Conservation (phyloP, 2,113 vertebrate species). For the Tragelaphus scriptus region DNA sequence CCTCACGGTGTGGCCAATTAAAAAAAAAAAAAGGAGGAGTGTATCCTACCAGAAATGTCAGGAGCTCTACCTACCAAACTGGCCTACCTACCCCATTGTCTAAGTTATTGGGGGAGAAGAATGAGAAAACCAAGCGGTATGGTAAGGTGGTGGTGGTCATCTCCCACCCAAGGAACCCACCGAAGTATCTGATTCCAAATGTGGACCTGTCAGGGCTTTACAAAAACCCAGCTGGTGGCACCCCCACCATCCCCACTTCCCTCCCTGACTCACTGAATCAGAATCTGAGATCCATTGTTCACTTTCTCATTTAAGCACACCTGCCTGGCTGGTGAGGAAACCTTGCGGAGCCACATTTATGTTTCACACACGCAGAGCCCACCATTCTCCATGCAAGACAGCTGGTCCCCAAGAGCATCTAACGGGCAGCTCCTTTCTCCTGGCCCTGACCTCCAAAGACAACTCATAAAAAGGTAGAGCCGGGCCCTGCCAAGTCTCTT, state of each 20-base stretch:
- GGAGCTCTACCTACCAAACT: background rate
- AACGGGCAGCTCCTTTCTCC: background rate
- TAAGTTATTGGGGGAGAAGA: fast-evolving
- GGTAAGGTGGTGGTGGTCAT: background rate
- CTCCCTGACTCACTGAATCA: background rate
- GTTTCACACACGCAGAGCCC: fast-evolving
- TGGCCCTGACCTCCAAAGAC: background rate
- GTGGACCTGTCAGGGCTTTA: too few relatives aligned
- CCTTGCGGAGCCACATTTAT: too few relatives aligned
- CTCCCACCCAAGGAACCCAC: background rate
- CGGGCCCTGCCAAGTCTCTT: background rate
- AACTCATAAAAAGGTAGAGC: background rate
- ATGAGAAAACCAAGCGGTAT: background rate
- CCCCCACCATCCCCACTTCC: background rate
- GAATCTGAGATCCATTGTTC: background rate
- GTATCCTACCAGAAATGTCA: background rate
- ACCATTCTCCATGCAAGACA: background rate
- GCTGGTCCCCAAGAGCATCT: background rate
- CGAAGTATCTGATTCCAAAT: background rate
- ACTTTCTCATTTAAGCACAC: background rate
- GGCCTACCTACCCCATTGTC: background rate
- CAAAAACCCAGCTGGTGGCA: background rate
- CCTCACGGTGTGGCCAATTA: background rate
- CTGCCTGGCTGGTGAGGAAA: background rate
- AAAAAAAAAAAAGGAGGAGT: background rate